Percentiles rank a stretch among this genome's conserved stretches.
Evolutionary conservation across 2,888 invertebrate genomes (phyloP).

Genomic region (Phyllotreta cruciferae): DNA sequence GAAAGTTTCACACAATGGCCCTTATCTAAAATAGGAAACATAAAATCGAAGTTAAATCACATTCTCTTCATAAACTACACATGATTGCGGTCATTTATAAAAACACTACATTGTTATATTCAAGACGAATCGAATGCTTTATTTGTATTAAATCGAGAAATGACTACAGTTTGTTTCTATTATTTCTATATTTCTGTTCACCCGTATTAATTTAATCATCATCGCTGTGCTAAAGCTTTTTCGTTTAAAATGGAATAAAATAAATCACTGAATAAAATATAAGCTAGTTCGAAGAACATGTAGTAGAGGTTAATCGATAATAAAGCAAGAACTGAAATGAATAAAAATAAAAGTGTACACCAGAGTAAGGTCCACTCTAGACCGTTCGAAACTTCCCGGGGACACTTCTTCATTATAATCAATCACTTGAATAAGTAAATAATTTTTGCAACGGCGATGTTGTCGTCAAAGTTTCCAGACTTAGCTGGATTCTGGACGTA

Average conservation of each 20-base stretch:
- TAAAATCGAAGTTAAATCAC: slow-evolving; percentile 21
- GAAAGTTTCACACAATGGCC: slow-evolving; percentile 16
- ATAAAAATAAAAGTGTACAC: slow-evolving; percentile 14
- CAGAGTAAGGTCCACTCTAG: slow-evolving; percentile 3
- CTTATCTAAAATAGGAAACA: slow-evolving; percentile 15
- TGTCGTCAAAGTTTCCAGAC: slow-evolving; percentile 7
- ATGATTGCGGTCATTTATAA: slow-evolving; percentile 23
- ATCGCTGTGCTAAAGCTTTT: too few relatives aligned
- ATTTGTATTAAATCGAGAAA: too few relatives aligned
- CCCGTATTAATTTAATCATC: too few relatives aligned
- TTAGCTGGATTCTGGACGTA: slow-evolving; percentile 12
- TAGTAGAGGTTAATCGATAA: slow-evolving; percentile 18
- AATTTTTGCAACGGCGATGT: slow-evolving; percentile 10
- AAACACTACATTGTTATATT: slow-evolving; percentile 19
- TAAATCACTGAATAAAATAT: slow-evolving; percentile 2
- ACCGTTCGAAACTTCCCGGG: slow-evolving; percentile 11
- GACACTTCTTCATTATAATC: slow-evolving; percentile 16
- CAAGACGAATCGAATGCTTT: too few relatives aligned
- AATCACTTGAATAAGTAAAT: slow-evolving; percentile 25
- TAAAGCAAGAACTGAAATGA: slow-evolving; percentile 4
- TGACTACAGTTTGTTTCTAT: too few relatives aligned
- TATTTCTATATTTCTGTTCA: too few relatives aligned
- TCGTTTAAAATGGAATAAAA: not conserved
- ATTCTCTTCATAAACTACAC: slow-evolving; percentile 23
- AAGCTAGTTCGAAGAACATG: too few relatives aligned